phyloP scores from a whole-genome alignment of 2,888 invertebrate genomes.

The Saturnia japonica region DNA sequence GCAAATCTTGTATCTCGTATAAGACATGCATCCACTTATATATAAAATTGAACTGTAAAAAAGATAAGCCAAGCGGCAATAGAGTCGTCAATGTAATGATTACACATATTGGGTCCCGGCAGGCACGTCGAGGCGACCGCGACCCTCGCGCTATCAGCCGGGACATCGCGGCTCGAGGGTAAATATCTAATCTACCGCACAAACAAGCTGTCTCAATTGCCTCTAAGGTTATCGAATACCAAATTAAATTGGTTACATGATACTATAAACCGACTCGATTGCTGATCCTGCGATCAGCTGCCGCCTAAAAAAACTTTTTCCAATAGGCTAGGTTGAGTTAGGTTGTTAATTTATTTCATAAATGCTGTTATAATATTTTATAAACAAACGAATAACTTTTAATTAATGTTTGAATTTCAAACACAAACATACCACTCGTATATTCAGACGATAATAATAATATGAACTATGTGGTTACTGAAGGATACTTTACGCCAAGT shows the following conservation, averaged over 20 bases:
- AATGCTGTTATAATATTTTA: constrained; percentile 1
- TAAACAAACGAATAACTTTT: background rate
- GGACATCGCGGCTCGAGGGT: constrained; percentile 70
- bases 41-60: constrained; percentile 55
- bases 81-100: constrained; percentile 66
- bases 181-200: constrained; percentile 72
- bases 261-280: constrained; percentile 49
- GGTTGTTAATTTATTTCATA: constrained; percentile 16
- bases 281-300: constrained; percentile 34
- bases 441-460: background rate
- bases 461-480: background rate
- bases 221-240: constrained; percentile 71
- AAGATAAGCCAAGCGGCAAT: constrained; percentile 61
- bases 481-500: background rate
- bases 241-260: constrained; percentile 69
- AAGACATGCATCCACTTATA: constrained; percentile 38
- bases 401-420: background rate
- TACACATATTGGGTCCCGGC: constrained; percentile 60
- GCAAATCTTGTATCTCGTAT: constrained; percentile 6
- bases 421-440: background rate
- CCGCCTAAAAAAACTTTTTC: constrained; percentile 19
- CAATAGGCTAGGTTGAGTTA: constrained; percentile 2
- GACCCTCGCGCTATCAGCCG: constrained; percentile 63
- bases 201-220: constrained; percentile 71
- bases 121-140: constrained; percentile 61